Evolutionary conservation across 2,113 vertebrate genomes (phyloP).

Genomic region (Crotalus horridus): DNA sequence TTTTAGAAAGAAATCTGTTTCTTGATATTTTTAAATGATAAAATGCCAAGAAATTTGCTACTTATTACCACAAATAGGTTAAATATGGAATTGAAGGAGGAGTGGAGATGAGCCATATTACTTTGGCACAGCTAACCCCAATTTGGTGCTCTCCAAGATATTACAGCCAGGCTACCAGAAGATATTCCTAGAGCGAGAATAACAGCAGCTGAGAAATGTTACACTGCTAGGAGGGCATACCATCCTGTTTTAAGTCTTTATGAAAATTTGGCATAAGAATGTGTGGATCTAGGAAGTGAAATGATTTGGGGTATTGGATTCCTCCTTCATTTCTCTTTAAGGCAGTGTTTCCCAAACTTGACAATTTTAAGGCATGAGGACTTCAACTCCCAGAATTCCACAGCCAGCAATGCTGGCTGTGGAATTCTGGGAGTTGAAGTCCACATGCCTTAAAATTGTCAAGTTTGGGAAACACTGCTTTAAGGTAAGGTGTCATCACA

Average conservation of each 20-base stretch:
- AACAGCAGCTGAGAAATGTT: background rate
- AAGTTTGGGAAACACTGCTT: no score
- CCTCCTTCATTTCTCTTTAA: background rate
- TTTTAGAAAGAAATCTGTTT: background rate
- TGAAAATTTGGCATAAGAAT: background rate
- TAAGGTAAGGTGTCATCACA: background rate
- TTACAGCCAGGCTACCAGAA: background rate
- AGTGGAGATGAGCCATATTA: background rate
- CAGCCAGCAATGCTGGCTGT: no score
- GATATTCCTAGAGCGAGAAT: background rate
- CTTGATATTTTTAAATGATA: background rate
- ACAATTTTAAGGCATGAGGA: no score
- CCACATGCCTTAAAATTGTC: no score
- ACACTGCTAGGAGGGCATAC: background rate
- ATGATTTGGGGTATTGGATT: background rate
- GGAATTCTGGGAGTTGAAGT: no score
- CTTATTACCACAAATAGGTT: background rate
- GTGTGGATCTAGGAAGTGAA: background rate
- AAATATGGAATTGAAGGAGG: background rate
- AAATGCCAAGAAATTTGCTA: background rate
- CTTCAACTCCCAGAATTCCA: no score
- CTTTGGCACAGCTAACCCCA: background rate
- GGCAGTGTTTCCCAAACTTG: no score
- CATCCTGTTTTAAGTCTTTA: background rate
- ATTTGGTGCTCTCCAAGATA: background rate